Conservation (phyloP, 2,888 invertebrate genomes). For the Patella ulyssiponensis region DNA sequence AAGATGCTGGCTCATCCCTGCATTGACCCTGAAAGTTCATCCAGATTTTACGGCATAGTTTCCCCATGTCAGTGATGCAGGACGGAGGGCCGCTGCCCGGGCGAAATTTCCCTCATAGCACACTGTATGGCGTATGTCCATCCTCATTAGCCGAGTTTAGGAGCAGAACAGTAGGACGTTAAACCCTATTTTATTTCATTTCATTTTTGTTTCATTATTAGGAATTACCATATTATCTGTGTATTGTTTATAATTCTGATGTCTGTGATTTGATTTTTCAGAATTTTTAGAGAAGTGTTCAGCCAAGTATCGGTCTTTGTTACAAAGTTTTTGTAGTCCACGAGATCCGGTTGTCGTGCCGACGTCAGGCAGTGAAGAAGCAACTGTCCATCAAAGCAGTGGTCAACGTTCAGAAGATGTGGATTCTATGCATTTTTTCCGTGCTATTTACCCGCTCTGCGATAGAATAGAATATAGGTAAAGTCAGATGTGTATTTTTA, state of each 20-base stretch:
- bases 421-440: constrained; percentile 66
- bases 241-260: not conserved
- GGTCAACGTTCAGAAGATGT: constrained; percentile 62
- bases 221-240: not conserved
- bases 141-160: no score
- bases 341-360: constrained; percentile 69
- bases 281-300: constrained; percentile 67
- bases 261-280: constrained; percentile 36
- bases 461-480: constrained; percentile 64
- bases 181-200: no score
- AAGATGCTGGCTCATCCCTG: no score
- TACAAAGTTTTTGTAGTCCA: constrained; percentile 59
- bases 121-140: no score
- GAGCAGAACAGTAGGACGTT: no score
- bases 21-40: no score
- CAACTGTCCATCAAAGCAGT: constrained; percentile 49
- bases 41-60: no score
- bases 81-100: no score
- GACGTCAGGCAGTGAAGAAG: constrained; percentile 59
- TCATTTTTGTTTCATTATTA: no score
- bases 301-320: constrained; percentile 61
- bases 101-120: no score
- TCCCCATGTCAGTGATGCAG: no score
- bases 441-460: constrained; percentile 62
- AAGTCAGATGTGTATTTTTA: not conserved